Percentiles rank a stretch among this genome's conserved stretches.
These are phyloP conservation scores for Nautilus pompilius DNA, from an alignment of 1,140 invertebrate species.

Conservation along the genomic window DNA sequence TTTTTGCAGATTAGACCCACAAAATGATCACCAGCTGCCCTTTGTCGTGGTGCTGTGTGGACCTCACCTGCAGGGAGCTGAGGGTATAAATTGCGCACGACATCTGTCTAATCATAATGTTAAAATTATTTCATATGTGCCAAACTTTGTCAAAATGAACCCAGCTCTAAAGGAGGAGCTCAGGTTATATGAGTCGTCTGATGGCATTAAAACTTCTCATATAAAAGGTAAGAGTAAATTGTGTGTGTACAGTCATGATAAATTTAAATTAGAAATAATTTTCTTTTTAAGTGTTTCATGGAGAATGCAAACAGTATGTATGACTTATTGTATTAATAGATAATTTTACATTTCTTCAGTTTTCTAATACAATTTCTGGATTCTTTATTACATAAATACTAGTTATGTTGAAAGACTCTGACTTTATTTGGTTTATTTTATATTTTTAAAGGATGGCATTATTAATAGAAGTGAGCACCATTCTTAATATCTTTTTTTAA, in stretches of 20 bases:
- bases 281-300: too few species aligned
- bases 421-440: too few species aligned
- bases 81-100: constrained; percentile 67
- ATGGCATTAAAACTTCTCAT: constrained; percentile 56
- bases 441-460: too few species aligned
- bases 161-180: constrained; percentile 60
- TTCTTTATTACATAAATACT: too few species aligned
- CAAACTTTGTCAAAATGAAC: constrained; percentile 54
- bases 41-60: constrained; percentile 74
- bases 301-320: too few species aligned
- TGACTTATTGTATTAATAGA: too few species aligned
- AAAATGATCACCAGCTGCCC: constrained; percentile 77
- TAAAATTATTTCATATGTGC: constrained; percentile 67
- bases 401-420: too few species aligned
- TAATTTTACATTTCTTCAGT: too few species aligned
- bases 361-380: too few species aligned
- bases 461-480: too few species aligned
- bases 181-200: constrained; percentile 64
- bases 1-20: constrained; percentile 64
- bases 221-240: constrained; percentile 58
- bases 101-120: constrained; percentile 81
- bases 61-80: constrained; percentile 70
- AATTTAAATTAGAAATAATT: background rate
- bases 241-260: too few species aligned
- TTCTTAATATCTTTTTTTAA: too few species aligned